Conservation (phyloP, 35 echinoderm and acorn worm genomes). For the Holothuria glaberrima region DNA sequence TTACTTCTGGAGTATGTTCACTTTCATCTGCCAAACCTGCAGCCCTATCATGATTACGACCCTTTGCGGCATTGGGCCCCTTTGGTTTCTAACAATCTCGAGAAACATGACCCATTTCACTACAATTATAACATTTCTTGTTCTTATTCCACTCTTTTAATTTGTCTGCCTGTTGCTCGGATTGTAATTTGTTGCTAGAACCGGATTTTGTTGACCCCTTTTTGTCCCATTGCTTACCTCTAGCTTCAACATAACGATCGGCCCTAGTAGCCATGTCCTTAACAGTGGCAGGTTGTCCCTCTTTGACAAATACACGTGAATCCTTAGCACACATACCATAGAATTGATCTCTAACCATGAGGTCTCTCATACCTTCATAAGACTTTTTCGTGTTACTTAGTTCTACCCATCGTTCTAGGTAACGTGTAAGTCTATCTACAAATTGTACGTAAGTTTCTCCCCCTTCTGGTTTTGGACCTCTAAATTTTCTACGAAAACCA, state of each 20-base stretch:
- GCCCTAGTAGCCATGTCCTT: background rate
- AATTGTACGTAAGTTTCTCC: slow-evolving; percentile 8
- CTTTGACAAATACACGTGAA: background rate
- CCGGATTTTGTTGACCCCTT: background rate
- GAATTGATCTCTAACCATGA: background rate
- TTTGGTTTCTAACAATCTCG: no score
- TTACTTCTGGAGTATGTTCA: no score
- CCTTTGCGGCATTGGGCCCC: no score
- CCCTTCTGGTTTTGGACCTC: slow-evolving; percentile 20
- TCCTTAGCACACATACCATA: background rate
- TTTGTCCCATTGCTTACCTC: background rate
- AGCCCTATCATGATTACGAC: background rate
- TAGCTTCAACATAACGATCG: background rate
- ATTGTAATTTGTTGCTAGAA: background rate
- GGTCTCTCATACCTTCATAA: background rate
- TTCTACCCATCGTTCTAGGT: background rate
- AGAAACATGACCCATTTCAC: slow-evolving; percentile 53
- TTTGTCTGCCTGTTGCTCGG: background rate
- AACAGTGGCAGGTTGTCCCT: background rate
- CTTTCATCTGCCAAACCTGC: no score
- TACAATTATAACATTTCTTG: no score
- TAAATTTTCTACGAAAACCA: slow-evolving; percentile 63
- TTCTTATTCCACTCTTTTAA: background rate
- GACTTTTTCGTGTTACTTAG: background rate
- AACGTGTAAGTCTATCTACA: background rate